Base-by-base conservation (phyloP, 1,140 invertebrate genomes). In the Cyclargus thomasi region DNA sequence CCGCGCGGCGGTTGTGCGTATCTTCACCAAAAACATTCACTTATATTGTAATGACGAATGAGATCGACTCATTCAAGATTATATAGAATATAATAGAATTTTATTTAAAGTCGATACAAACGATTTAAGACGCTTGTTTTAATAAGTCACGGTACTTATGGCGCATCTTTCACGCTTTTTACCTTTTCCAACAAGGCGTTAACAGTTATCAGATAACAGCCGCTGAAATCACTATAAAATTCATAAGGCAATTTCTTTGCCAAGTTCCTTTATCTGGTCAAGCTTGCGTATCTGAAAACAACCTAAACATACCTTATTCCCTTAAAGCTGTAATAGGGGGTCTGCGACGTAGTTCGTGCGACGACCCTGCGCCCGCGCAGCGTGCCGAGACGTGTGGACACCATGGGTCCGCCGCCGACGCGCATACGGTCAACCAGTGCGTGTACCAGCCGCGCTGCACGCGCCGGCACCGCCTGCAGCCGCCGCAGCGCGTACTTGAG, bases 301-400 rank as follows among this genome's bases (percentile, higher is more conserved):
- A 8, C 29, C 22, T 76, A n/a, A n/a, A n/a, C n/a, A n/a, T 86
- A 92, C 78, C 92, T 91, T 62, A 93, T 92, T 1, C 92, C 92
- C 76, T 92, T 92, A 76, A 93, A 93, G 66, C 92, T 92, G 68
- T 92, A 93, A 70, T 92, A 93, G 0, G 92, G 87, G 1, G 85
- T 90, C 47, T 90, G 81, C 18, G 88, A 83, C 0, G 84, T 83
- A 0, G 92, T 92, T 62, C 92, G 88, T 6, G 92, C 91, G 17
- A 91, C 79, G 8, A 92, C 88, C 29, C 88, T 82, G 21, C 92
- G 80, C 8, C 92, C 92, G 1, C 92, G 80, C 53, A 93, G 76
- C 53, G 90, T 85, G n/a, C 92, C 92, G 23, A 90, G 68, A 14
- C 82, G 77, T 1, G 92, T 92, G 53, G 75, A 73, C 11, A 91